A percentile compares a stretch with the other conserved stretches of the same genome.
phyloP scores from a whole-genome alignment of 2,113 vertebrate species.

The Atlantisia rogersi region DNA sequence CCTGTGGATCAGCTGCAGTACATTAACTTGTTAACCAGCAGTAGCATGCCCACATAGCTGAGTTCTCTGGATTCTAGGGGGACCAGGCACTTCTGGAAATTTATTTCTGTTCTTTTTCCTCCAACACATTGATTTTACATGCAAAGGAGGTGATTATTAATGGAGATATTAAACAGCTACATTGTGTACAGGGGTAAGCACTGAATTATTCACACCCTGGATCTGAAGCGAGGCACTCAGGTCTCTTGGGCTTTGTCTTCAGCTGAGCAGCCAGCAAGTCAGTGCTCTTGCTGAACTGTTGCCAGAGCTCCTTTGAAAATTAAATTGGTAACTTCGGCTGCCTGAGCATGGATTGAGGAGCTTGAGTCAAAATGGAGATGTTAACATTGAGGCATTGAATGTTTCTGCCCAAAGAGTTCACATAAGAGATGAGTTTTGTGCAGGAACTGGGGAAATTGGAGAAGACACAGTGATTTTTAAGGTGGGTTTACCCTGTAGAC shows the following conservation, averaged over 20 bases:
- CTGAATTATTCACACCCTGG: not conserved
- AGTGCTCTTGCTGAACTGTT: not conserved
- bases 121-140: not conserved
- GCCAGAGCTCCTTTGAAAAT: not conserved
- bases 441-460: not conserved
- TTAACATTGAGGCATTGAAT: not conserved
- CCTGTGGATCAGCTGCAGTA: not conserved
- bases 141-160: not conserved
- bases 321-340: not conserved
- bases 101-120: not conserved
- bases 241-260: not conserved
- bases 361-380: not conserved
- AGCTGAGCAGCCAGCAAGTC: not conserved
- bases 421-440: not conserved
- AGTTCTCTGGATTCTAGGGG: not conserved
- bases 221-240: not conserved
- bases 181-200: not conserved
- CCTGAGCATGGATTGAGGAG: not conserved
- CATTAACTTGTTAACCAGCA: not conserved
- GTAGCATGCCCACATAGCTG: accelerated
- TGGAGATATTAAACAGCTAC: not conserved
- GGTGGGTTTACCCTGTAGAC: not conserved
- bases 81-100: not conserved
- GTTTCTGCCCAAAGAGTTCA: not conserved
- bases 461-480: not conserved